Evolutionary conservation across 2,888 invertebrate genomes (phyloP), one percentile per base, ranked within the genome.

Genomic region (Tiphia femorata): DNA sequence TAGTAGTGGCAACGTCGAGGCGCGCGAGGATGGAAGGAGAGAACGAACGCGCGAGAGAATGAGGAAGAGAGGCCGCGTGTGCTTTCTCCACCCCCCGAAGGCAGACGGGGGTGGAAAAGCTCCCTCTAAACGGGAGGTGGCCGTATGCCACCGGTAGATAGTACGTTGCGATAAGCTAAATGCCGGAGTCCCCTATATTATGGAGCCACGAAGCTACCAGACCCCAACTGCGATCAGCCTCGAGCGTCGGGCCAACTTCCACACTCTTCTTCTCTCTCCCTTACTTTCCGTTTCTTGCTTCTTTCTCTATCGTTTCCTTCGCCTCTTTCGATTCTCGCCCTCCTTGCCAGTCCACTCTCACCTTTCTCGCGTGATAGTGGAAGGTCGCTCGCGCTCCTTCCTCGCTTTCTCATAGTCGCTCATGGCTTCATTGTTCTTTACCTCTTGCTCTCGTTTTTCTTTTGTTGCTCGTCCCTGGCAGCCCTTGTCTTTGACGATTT

Each of bases 131-230:
- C 64, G 65, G 44, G 67, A 70, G 44, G 67, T 69, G 73, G 71
- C n/a, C 77, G 77, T 76, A 78, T 77, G 79, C 73, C 74, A 70
- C 72, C 72, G 76, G 63, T 73, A 77, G 80, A 80, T 81, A 74
- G 77, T 70, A 67, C 58, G 56, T 58, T 53, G 64, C 57, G 81
- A 81, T 82, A 82, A 82, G 80, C 78, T 81, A 81, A 82, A 82
- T 73, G 80, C 73, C 73, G 70, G 64, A 64, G 64, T 60, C 71
- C 69, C 68, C 67, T 68, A 70, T 74, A 75, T 76, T 72, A 76
- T 70, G 75, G 23, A 49, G 69, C 49, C 47, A 44, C 47, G 27
- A 20, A 30, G n/a, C n/a, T n/a, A n/a, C n/a, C n/a, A n/a, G 42
- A 40, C 52, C 38, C 49, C 47, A 27, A 47, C 40, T 49, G 50